phyloP scores from a whole-genome alignment of 2,113 vertebrate species.

The Setophaga kirtlandii region DNA sequence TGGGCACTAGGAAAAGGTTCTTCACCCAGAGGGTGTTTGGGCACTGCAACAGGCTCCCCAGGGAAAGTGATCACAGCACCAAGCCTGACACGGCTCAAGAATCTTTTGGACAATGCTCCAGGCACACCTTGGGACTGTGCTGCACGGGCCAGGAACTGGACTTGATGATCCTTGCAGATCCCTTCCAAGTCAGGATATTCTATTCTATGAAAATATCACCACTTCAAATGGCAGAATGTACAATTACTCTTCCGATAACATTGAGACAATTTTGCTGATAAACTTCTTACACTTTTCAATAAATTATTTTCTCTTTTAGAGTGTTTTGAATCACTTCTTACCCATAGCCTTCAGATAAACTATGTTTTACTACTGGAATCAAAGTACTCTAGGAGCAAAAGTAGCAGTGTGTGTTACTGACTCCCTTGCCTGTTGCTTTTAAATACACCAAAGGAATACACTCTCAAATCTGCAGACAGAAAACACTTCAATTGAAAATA shows the following conservation, averaged over 20 bases:
- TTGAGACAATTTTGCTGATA: not conserved
- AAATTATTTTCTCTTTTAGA: not conserved
- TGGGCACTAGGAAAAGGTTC: not conserved
- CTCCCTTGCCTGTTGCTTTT: not conserved
- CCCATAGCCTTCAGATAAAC: not conserved
- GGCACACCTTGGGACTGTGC: not conserved
- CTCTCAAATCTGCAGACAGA: not conserved
- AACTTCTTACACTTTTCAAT: not conserved
- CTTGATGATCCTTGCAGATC: not conserved
- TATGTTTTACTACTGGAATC: not conserved
- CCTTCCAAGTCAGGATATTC: not conserved
- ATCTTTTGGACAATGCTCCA: fast-evolving
- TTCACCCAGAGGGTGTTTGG: not conserved
- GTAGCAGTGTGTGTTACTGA: not conserved
- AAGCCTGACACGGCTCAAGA: not conserved
- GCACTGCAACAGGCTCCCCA: not conserved
- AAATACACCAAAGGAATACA: not conserved
- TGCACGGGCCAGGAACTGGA: not conserved
- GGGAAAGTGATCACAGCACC: not conserved
- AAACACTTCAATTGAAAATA: not conserved
- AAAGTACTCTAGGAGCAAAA: not conserved
- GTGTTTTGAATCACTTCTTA: not conserved
- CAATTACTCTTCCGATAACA: not conserved
- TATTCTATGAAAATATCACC: not conserved
- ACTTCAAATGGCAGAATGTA: not conserved